Base-by-base conservation (phyloP, 2,113 vertebrate genomes). In the Platichthys stellatus region DNA sequence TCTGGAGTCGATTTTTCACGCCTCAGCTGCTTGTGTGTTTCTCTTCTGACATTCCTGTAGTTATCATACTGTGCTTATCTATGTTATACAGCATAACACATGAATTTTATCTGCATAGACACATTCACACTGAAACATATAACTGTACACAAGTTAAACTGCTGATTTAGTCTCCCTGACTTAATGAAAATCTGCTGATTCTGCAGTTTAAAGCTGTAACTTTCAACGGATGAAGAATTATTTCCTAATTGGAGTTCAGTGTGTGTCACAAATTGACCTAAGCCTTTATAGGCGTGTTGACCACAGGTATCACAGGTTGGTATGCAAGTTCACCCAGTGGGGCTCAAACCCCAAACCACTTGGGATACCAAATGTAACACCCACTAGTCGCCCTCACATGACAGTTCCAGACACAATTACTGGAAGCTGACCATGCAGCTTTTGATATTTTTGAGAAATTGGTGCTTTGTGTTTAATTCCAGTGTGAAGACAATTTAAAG, bases 271-370 rank as follows among this genome's bases (percentile, higher is more conserved):
- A 26, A 59, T 14, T 23, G 6, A 28, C 26, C 26, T 28, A 28
- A 28, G 26, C 9, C 43, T 66, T 21, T 63, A 71, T 60, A 17
- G 47, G 57, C 51, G 18, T 56, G 40, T 23, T 66, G 84, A 79
- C 65, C 76, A 79, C 83, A 81, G 51, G 0, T 62, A 82, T 81
- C 81, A 67, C 87, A 83, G 14, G 74, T 5, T 61, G 8, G 26
- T 60, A 61, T 35, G 6, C 31, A 47, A 4, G 10, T 47, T 47
- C 14, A 4, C 15, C 2, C 11, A 47, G 45, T 4, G 45, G 12
- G 15, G 1, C 2, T 23, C 17, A 3, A 56, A 76, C 15, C 40
- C 69, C 63, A 68, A 72, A 69, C 13, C 53, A 49, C 31, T 31
- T 7, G 31, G 31, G 31, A 31, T 31, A 31, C 40, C 8, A 53